phyloP scores from a whole-genome alignment of 2,113 vertebrate genomes.

The Bufo gargarizans region DNA sequence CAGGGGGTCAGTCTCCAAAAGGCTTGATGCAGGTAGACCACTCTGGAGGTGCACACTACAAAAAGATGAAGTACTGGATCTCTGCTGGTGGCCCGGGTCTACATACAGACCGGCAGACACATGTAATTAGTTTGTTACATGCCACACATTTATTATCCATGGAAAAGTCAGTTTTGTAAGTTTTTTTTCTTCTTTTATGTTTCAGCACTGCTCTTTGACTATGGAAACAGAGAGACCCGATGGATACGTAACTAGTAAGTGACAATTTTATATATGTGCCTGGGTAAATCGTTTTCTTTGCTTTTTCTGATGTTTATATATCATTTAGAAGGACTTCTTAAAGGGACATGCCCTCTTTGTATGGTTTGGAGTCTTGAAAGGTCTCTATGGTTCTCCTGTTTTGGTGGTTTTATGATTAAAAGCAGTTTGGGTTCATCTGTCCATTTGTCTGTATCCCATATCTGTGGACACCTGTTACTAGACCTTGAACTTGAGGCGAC shows the following conservation, averaged over 20 bases:
- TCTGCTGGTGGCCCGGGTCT: slow-evolving; percentile 23
- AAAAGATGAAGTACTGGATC: slow-evolving; percentile 44
- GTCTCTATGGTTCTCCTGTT: background rate
- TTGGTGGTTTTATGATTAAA: background rate
- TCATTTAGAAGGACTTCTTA: background rate
- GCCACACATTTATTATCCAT: background rate
- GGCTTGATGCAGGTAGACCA: slow-evolving; percentile 16
- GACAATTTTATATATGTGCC: slow-evolving; percentile 62
- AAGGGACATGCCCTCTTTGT: background rate
- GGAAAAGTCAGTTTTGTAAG: slow-evolving; percentile 62
- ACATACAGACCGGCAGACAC: slow-evolving; percentile 4
- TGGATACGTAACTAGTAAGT: slow-evolving; percentile 94
- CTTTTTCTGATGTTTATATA: slow-evolving; percentile 51
- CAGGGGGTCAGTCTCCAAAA: slow-evolving; percentile 33
- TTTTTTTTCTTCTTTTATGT: slow-evolving; percentile 73
- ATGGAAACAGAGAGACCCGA: slow-evolving; percentile 91
- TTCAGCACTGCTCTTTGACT: slow-evolving; percentile 86
- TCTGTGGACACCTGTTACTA: background rate
- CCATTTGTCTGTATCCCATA: background rate
- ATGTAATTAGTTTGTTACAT: slow-evolving; percentile 29
- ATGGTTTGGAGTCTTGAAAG: background rate
- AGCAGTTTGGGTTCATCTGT: background rate
- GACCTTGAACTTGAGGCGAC: background rate
- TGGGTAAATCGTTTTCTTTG: slow-evolving; percentile 54
- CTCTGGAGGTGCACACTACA: slow-evolving; percentile 16